phyloP scores from a whole-genome alignment of 2,888 invertebrate species.

The Eueremaeus valkanovi region DNA sequence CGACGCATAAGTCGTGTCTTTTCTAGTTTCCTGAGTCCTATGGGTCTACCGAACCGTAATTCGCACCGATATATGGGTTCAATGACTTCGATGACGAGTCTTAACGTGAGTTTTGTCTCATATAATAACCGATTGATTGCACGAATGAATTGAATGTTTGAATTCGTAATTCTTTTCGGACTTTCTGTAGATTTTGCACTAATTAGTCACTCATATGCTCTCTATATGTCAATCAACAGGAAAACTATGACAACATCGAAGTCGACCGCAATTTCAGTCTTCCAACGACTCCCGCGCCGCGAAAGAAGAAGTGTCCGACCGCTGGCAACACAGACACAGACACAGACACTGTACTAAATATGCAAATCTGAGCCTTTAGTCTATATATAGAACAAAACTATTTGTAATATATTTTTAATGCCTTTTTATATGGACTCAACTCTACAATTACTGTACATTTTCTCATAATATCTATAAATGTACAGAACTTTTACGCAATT shows the following conservation, averaged over 20 bases:
- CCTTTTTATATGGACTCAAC: background rate
- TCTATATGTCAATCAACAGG: slow-evolving; percentile 16
- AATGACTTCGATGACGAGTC: slow-evolving; percentile 26
- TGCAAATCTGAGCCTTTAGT: background rate
- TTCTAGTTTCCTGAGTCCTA: slow-evolving; percentile 37
- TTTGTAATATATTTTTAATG: background rate
- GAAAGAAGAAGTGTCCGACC: slow-evolving; percentile 36
- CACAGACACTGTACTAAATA: background rate
- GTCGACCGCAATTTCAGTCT: slow-evolving; percentile 30
- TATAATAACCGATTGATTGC: background rate
- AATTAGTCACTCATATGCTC: background rate
- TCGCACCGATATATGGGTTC: background rate
- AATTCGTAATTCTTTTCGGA: background rate
- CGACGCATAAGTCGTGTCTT: slow-evolving; percentile 6
- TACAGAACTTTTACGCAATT: no score
- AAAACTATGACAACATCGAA: background rate
- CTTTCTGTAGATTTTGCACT: background rate
- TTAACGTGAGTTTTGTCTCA: background rate
- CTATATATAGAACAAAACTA: background rate
- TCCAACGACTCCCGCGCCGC: slow-evolving; percentile 37
- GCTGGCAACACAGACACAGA: no score
- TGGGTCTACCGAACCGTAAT: slow-evolving; percentile 9
- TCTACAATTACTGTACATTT: background rate
- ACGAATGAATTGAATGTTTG: background rate
- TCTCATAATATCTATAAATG: no score